Base-by-base conservation (phyloP, 2,113 vertebrate species). In the Campylorhamphus procurvoides region DNA sequence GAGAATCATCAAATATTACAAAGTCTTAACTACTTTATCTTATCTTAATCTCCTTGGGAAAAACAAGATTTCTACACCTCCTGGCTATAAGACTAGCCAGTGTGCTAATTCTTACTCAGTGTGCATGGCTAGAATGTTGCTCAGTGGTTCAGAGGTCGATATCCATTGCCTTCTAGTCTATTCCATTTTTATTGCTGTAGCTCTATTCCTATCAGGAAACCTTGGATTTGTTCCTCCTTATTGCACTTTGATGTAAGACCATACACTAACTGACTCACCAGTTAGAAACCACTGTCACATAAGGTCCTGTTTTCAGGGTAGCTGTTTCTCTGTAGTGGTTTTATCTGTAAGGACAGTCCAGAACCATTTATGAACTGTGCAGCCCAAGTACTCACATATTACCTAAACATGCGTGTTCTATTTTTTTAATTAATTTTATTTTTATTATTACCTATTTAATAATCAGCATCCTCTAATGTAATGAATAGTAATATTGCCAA, bases 161-260 rank as follows among this genome's bases (percentile, higher is more conserved):
- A 67, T 11, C 22, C 23, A 9, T 64, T 69, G 62, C 77, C 7
- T 68, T n/a, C 35, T 59, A 35, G 18, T 87, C 64, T 78, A 9
- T 58, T 72, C 80, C 31, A 20, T 67, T 92, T 93, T 94, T 92
- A 69, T 69, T 84, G 73, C 62, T 74, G 42, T 31, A 37, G 75
- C 33, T 68, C 35, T 31, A 13, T 52, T 86, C 56, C 60, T 47
- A 86, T 53, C 18, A 4, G 35, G 24, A 89, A 66, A 37, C 60
- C 73, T 68, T 60, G 75, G 72, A 71, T 63, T 94, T 84, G 14
- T 59, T 94, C 66, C 20, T 95, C 24, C 29, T 58, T 71, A 62
- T 84, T 80, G 39, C 29, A 31, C 75, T 93, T 90, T 74, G 78
- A 85, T 83, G 75, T 80, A 79, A 83, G 35, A 74, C 18, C 15